phyloP scores from a whole-genome alignment of 2,113 vertebrate species.

The Periophthalmus modestus region DNA sequence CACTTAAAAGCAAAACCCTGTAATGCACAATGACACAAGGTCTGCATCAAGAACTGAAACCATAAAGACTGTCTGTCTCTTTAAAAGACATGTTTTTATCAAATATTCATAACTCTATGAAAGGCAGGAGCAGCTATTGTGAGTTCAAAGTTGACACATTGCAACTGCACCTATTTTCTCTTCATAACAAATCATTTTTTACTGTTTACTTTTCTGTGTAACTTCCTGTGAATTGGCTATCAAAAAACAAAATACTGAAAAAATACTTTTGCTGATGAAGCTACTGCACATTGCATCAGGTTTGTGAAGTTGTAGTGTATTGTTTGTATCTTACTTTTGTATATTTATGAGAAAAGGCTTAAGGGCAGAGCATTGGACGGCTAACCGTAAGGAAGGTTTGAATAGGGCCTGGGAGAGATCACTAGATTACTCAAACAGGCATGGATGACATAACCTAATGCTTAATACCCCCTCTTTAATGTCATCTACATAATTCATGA shows the following conservation, averaged over 20 bases:
- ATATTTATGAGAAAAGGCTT: no score
- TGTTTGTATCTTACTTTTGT: no score
- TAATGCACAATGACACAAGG: conserved; percentile 69
- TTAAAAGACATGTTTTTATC: conserved; percentile 76
- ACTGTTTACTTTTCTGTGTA: background rate
- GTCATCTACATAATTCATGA: no score
- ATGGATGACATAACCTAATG: no score
- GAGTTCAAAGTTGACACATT: conserved; percentile 73
- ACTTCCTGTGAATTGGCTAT: background rate
- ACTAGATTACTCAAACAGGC: no score
- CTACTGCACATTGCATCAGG: no score
- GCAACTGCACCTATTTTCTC: conserved; percentile 37
- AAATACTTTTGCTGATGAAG: no score
- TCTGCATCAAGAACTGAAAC: conserved; percentile 72
- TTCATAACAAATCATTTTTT: conserved; percentile 21
- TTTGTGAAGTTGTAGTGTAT: no score
- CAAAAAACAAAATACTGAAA: background rate
- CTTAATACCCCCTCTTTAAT: no score
- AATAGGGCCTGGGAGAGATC: no score
- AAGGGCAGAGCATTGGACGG: no score
- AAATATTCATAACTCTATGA: conserved; percentile 79
- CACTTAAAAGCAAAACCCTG: conserved; percentile 82
- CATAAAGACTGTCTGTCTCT: conserved; percentile 69
- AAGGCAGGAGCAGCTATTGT: conserved; percentile 69
- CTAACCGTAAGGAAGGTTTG: no score